Evolutionary conservation across 2,113 vertebrate genomes (phyloP).

Genomic region (Oxyruncus cristatus): DNA sequence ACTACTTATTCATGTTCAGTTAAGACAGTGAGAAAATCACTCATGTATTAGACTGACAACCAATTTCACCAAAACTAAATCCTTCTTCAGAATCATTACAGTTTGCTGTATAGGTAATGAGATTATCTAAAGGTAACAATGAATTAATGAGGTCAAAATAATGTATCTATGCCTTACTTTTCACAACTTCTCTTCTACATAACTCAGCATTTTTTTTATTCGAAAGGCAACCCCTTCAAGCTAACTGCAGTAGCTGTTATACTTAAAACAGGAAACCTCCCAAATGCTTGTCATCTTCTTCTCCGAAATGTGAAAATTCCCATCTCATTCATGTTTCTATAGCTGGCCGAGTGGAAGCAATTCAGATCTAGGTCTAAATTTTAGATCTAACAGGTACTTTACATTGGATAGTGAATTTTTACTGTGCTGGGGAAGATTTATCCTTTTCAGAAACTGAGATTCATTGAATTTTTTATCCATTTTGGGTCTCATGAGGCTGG

Average conservation of each 20-base stretch:
- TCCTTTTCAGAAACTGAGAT: background rate
- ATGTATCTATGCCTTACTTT: background rate
- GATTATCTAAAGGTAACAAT: background rate
- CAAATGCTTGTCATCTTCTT: background rate
- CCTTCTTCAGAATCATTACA: background rate
- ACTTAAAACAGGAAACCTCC: background rate
- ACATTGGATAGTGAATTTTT: background rate
- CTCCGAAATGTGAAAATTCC: background rate
- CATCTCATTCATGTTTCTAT: background rate
- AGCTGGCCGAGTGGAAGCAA: background rate
- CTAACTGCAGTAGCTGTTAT: background rate
- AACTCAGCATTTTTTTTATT: background rate
- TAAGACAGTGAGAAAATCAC: background rate
- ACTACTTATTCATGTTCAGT: background rate
- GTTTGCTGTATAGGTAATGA: background rate
- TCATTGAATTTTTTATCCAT: background rate
- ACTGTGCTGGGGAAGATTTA: background rate
- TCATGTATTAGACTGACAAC: background rate
- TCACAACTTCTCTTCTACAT: background rate
- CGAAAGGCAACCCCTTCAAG: background rate
- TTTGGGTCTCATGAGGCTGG: background rate
- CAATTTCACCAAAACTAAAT: background rate
- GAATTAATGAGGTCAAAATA: background rate
- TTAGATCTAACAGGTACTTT: background rate
- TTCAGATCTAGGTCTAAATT: background rate